Evolutionary conservation across 2,888 invertebrate species (phyloP).

Genomic region (Stegophylla sp.): DNA sequence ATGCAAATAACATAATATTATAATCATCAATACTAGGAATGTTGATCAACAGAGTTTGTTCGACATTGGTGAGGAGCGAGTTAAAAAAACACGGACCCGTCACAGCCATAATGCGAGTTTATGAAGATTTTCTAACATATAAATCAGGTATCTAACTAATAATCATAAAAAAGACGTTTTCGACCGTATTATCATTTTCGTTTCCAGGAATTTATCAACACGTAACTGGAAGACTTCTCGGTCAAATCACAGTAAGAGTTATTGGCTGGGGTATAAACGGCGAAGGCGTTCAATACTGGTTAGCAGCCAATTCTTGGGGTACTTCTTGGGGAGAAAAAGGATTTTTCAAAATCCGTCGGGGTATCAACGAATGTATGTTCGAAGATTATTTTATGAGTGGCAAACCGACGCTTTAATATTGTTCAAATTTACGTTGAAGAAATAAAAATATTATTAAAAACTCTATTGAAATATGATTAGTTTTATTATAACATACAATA

Average conservation of each 20-base stretch:
- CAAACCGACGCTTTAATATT: background rate
- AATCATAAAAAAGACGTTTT: background rate
- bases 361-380: constrained; percentile 38
- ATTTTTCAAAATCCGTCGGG: constrained; percentile 55
- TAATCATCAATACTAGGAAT: background rate
- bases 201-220: constrained; percentile 76
- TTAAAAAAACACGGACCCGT: constrained; percentile 58
- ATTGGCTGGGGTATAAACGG: constrained; percentile 55
- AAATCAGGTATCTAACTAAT: constrained; percentile 46
- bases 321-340: constrained; percentile 60
- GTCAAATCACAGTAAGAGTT: constrained; percentile 61
- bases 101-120: constrained; percentile 55
- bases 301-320: constrained; percentile 60
- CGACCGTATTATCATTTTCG: background rate
- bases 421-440: no score
- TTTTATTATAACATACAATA: no score
- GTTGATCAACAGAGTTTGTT: constrained; percentile 11
- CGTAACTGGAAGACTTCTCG: constrained; percentile 74
- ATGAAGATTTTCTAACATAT: constrained; percentile 60
- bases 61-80: constrained; percentile 33
- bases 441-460: no score
- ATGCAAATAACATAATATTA: background rate
- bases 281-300: constrained; percentile 55
- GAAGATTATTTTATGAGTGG: constrained; percentile 31
- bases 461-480: no score